These are phyloP conservation scores for Sympetrum striolatum DNA, from an alignment of 2,888 invertebrate species.

Conservation along the genomic window DNA sequence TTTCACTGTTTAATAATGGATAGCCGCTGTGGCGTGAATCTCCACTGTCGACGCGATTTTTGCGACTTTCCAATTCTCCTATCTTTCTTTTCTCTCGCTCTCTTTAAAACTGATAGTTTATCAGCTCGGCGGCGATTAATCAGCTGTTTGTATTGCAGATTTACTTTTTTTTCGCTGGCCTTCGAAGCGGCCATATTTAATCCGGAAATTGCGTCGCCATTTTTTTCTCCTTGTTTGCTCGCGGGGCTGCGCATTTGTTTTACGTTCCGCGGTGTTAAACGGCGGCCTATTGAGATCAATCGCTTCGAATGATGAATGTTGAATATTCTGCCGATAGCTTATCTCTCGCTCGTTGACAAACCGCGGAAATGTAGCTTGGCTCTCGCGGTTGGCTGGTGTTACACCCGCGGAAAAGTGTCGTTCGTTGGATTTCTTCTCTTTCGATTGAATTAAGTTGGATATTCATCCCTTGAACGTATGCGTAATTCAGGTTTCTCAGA, in stretches of 20 bases:
- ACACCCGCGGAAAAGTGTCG: neutral
- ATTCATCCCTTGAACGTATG: too few species aligned
- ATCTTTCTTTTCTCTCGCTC: neutral
- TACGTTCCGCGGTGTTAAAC: neutral
- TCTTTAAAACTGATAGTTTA: neutral
- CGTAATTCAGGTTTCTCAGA: too few species aligned
- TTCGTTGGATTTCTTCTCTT: neutral
- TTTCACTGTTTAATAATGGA: too few species aligned
- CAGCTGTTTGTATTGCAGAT: neutral
- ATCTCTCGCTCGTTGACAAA: neutral
- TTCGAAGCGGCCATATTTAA: neutral
- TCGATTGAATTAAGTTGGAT: neutral
- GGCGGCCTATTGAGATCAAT: neutral
- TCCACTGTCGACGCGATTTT: neutral
- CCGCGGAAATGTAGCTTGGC: neutral
- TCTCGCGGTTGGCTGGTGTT: neutral
- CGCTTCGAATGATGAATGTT: neutral
- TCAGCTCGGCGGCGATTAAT: neutral
- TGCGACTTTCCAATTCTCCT: neutral
- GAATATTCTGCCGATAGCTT: neutral
- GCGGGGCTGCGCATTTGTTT: neutral
- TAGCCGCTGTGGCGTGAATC: too few species aligned
- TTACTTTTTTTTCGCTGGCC: neutral
- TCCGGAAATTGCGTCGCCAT: neutral
- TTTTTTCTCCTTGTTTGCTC: neutral